A percentile compares a stretch with the other conserved stretches of the same genome.
Conservation (phyloP, 35 echinoderm and acorn worm genomes). For the Acanthaster planci region DNA sequence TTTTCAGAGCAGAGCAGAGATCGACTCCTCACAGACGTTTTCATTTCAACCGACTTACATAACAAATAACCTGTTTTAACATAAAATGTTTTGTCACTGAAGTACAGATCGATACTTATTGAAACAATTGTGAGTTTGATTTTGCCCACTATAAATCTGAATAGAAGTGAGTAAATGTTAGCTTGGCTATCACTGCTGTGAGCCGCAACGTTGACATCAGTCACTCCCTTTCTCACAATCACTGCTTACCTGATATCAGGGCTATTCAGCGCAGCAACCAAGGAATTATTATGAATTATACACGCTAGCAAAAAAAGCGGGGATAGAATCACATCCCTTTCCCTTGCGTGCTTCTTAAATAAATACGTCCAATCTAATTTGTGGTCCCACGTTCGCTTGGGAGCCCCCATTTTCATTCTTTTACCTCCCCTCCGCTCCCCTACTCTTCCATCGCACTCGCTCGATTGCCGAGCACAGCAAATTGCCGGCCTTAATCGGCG, state of each 20-base stretch:
- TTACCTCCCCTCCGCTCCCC: too few species aligned
- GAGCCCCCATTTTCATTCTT: not conserved
- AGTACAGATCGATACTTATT: too few species aligned
- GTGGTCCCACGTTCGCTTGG: slow-evolving; percentile 7
- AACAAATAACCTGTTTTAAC: too few species aligned
- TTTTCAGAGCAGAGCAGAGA: too few species aligned
- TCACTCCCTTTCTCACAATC: not conserved
- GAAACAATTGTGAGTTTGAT: too few species aligned
- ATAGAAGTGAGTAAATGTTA: too few species aligned
- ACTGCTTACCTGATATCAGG: not conserved
- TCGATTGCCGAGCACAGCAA: not conserved
- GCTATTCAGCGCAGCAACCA: not conserved
- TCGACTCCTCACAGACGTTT: too few species aligned
- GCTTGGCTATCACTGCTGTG: too few species aligned
- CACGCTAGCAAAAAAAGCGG: not conserved
- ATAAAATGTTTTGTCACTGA: too few species aligned
- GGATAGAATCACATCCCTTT: slow-evolving; percentile 9
- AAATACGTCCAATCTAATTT: slow-evolving; percentile 32
- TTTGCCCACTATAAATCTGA: too few species aligned
- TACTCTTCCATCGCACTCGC: too few species aligned
- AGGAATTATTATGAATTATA: slow-evolving; percentile 27
- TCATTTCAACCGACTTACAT: too few species aligned
- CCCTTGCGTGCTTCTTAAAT: slow-evolving; percentile 22
- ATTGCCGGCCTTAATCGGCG: slow-evolving; percentile 14
- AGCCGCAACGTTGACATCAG: not conserved